Evolutionary conservation across 2,888 invertebrate species (phyloP), one percentile per base, ranked within the genome.

Genomic region (Galerucella pusilla): DNA sequence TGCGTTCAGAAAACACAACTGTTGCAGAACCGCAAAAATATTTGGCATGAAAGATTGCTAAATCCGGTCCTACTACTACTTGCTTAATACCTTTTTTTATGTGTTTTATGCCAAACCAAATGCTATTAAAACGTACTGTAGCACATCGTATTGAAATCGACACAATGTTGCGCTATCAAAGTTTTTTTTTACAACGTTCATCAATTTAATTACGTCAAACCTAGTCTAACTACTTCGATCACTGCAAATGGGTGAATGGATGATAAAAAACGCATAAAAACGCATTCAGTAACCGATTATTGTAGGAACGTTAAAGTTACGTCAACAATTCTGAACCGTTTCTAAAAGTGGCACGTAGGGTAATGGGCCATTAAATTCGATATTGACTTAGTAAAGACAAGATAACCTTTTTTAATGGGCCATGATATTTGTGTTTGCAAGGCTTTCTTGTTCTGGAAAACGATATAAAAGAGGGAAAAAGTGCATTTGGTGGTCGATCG

Each of bases 221-320:
- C 4, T 52, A 14, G n/a, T 52, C 52, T 52, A 52, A 52, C n/a
- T 52, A 52, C 52, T n/a, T 57, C 57, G 57, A 20, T 63, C 42
- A 42, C n/a, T 63, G n/a, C 35, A 9, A 63, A 42, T 42, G 42
- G 49, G 35, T 42, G 35, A 35, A 42, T 12, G n/a, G 42, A 42
- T 63, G 63, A 63, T 63, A 63, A 63, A 63, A 63, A 63, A 28
- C 14, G 61, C 61, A 61, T 61, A 61, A 61, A 60, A 61, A 35
- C 63, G 14, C 63, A 63, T 42, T 35, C 14, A 42, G 35, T 7
- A 63, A n/a, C 42, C 63, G 42, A 42, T 63, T 42, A 42, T 14
- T 63, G 42, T 63, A 10, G 63, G 14, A 60, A 60, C 28, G 60
- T 28, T 25, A 28, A 28, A 60, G 60, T 28, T 16, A 42, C 16